Evolutionary conservation across 2,888 invertebrate species (phyloP), one percentile per base, ranked within the genome.

Genomic region (Bhutanitis thaidina): DNA sequence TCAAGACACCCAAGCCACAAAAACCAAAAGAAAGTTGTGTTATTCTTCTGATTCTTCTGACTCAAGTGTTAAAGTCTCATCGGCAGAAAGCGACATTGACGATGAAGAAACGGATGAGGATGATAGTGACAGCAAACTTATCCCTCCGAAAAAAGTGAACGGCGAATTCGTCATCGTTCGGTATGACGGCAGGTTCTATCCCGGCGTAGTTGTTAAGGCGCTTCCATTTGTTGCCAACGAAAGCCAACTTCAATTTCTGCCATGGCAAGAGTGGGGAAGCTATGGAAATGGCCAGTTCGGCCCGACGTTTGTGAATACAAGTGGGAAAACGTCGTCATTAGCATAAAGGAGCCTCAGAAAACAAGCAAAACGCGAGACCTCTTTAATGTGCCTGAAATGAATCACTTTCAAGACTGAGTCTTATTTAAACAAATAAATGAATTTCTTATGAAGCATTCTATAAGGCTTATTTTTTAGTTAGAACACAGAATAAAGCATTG

Each of bases 401-500:
- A 16, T 5, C 3, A 37, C 16, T 39, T n/a, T n/a, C n/a, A n/a
- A n/a, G n/a, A n/a, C n/a, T n/a, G n/a, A n/a, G n/a, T n/a, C n/a
- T n/a, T n/a, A n/a, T 34, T 47, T 40, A 40, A 7, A 3, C 2
- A n/a, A 15, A 4, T 39, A 5, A 71, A 67, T 53, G 59, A 10
- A 20, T 20, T 9, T 10, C 38, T 20, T 30, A 30, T 30, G 8
- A 10, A 10, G n/a, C n/a, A n/a, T n/a, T n/a, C n/a, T n/a, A n/a
- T 30, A 30, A 30, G 30, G 38, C 16, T n/a, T n/a, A n/a, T n/a
- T n/a, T n/a, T n/a, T n/a, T n/a, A n/a, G n/a, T n/a, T n/a, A n/a
- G n/a, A n/a, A n/a, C n/a, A n/a, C n/a, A n/a, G n/a, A n/a, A n/a
- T n/a, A n/a, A n/a, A n/a, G n/a, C n/a, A n/a, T n/a, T n/a, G n/a